Conservation (phyloP, 2,797 vertebrate genomes). For the Poecilia velifera region DNA sequence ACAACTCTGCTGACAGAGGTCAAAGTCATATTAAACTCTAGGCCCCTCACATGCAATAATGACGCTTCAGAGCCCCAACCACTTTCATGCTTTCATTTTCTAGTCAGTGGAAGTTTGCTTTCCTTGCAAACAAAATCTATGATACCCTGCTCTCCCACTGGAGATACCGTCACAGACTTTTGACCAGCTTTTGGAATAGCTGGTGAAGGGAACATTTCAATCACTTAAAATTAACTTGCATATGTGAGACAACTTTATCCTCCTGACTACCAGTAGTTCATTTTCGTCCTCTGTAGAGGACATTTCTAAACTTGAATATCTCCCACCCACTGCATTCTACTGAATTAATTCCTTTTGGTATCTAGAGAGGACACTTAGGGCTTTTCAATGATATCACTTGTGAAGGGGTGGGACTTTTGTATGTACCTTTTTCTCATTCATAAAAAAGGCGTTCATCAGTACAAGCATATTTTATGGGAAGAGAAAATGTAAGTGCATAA, state of each 20-base stretch:
- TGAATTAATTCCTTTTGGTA: too few relatives aligned
- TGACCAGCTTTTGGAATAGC: conserved; percentile 30
- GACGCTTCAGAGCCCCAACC: neutral
- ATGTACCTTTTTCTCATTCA: too few relatives aligned
- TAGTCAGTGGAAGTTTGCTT: neutral
- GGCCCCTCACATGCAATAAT: neutral
- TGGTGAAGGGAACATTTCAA: conserved; percentile 10
- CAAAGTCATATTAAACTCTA: neutral
- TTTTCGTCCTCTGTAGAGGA: too few relatives aligned
- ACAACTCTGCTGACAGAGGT: neutral
- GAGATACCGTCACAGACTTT: conserved; percentile 17
- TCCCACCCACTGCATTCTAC: too few relatives aligned
- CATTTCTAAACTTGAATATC: too few relatives aligned
- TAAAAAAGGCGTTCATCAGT: too few relatives aligned
- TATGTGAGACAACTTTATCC: conserved; percentile 1
- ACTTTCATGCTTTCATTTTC: neutral
- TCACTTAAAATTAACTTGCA: conserved; percentile 28
- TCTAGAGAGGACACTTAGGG: too few relatives aligned
- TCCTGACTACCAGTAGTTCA: too few relatives aligned
- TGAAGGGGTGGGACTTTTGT: too few relatives aligned
- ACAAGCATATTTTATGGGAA: too few relatives aligned
- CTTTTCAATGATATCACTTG: too few relatives aligned
- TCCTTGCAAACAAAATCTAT: neutral
- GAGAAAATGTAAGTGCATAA: too few relatives aligned
- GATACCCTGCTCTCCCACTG: neutral